These are phyloP conservation scores for Pardosa pseudoannulata DNA, from an alignment of 2,888 invertebrate species.

Conservation along the genomic window DNA sequence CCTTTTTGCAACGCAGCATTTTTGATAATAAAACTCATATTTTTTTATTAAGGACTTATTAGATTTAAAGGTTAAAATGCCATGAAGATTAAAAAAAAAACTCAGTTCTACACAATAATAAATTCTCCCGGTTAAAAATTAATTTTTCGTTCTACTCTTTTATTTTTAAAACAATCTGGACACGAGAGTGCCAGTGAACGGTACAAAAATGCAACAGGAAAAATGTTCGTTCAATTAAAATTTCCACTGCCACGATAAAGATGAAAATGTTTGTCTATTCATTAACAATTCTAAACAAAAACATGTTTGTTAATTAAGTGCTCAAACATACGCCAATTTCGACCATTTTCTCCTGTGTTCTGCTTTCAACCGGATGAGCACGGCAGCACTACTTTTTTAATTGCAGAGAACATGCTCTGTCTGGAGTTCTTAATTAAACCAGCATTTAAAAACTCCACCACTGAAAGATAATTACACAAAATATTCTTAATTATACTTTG, in stretches of 20 bases:
- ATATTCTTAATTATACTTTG: constrained; percentile 9
- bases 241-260: background rate
- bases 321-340: background rate
- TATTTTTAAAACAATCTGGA: too few relatives aligned
- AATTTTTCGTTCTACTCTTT: too few relatives aligned
- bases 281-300: background rate
- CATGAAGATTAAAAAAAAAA: too few relatives aligned
- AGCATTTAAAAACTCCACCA: background rate
- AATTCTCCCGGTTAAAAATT: too few relatives aligned
- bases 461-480: constrained; percentile 3
- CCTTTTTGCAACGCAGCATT: too few relatives aligned
- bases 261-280: background rate
- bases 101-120: too few relatives aligned
- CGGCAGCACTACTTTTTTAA: background rate
- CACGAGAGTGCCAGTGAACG: too few relatives aligned
- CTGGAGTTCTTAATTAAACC: background rate
- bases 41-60: too few relatives aligned
- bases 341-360: background rate
- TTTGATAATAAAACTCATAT: too few relatives aligned
- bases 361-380: background rate
- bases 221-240: background rate
- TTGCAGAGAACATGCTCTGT: background rate
- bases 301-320: background rate
- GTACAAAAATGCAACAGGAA: background rate
- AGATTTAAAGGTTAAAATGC: too few relatives aligned